Evolutionary conservation across 2,113 vertebrate genomes (phyloP), one percentile per base, ranked within the genome.

Genomic region (Tachysurus fulvidraco): DNA sequence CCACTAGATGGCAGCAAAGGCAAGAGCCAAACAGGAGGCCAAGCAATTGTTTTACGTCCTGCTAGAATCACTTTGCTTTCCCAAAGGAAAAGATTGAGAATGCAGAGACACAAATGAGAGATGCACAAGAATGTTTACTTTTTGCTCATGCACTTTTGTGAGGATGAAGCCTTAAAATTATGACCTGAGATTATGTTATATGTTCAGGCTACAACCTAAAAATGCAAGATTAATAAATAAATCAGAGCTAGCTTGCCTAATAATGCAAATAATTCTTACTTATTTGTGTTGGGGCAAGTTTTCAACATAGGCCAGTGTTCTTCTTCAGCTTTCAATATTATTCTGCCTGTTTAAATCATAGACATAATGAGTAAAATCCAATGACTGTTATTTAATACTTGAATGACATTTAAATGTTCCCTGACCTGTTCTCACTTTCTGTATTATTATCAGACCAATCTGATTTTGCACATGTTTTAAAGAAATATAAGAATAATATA

Each of bases 1-100:
- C 95, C 95, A 93, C 92, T 95, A 95, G 95, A 91, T 92, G 95
- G 95, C 94, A 93, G 93, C 94, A 95, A 91, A 94, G 93, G 88
- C 89, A 74, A 64, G 12, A 79, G 57, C 44, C 65, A 55, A 44
- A 19, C 44, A 79, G 78, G 67, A 85, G 82, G 67, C 69, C 52
- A 44, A 50, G 44, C n/a, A 11, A 64, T 50, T 10, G 11, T 79
- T 3, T 57, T 19, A 23, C 17, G 73, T 85, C 55, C 25, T 77
- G 67, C 25, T 17, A 46, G 74, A 65, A 3, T 52, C 60, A 69
- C n/a, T 46, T 85, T 85, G 67, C 69, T 84, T 28, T 23, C 28
- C 69, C 16, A 44, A 25, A 50, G 54, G 54, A 64, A 54, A 46
- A 17, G 54, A 60, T 30, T 46, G 21, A 28, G 21, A 44, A 59